Base-by-base conservation (phyloP, 2,113 vertebrate genomes). In the Romanogobio albipinnatus region DNA sequence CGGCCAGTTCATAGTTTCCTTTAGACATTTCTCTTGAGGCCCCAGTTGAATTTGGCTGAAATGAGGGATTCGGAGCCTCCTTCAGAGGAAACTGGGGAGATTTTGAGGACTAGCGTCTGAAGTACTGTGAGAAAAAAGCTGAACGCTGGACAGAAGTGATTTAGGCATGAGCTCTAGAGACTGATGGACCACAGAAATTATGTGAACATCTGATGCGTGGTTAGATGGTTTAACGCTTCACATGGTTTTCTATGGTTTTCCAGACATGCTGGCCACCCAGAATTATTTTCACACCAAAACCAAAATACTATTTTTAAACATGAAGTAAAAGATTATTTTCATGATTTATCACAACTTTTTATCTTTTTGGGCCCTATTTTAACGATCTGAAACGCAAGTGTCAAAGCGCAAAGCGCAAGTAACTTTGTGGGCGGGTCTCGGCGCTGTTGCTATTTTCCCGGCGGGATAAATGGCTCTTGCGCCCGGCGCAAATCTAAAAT, bases 41-140 rank as follows among this genome's bases (percentile, higher is more conserved):
- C 39, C 22, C 13, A 43, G 19, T 11, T 22, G 68, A n/a, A 14
- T 61, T 47, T 47, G 59, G 59, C 43, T 49, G 43, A 80, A 66
- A 66, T 22, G 17, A 47, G 43, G 26, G 45, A 36, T 47, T 36
- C 61, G 0, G 26, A 51, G 15, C 17, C 61, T 53, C 62, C 24
- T 49, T 68, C 5, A 51, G 8, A 81, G 61, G 78, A 81, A 77
- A 56, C 22, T 33, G 45, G n/a, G 33, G 13, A 33, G 47, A 53
- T 53, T 10, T 43, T 61, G 24, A 81, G n/a, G 39, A 29, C 68
- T 45, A 24, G 36, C 10, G n/a, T 78, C 29, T 81, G 17, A 76
- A 29, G 56, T 79, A 39, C 56, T 74, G 58, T 85, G 84, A 85
- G 86, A 88, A 85, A 39, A 85, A 61, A 59, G 24, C 51, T 76